Evolutionary conservation across 2,888 invertebrate species (phyloP).

Genomic region (Phengaris alcon): DNA sequence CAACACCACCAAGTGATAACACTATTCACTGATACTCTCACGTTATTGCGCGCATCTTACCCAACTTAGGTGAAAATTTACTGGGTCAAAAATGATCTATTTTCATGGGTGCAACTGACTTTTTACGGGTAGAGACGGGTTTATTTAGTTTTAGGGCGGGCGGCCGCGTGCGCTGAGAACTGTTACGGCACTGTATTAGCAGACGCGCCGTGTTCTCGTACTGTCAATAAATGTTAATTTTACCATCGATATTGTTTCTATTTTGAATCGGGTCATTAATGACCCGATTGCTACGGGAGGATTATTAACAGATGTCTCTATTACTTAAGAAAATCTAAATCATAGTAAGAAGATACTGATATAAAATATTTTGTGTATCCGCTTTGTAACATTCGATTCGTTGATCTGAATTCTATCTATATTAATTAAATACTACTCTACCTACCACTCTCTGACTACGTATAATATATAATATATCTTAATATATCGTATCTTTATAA

Average conservation of each 20-base stretch:
- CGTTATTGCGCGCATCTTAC: background rate
- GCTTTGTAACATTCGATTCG: no score
- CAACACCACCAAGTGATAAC: background rate
- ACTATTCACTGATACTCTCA: background rate
- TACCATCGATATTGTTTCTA: constrained; percentile 25
- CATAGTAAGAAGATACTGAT: background rate
- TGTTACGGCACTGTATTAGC: constrained; percentile 63
- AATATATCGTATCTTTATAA: no score
- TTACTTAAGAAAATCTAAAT: background rate
- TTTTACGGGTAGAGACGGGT: constrained; percentile 27
- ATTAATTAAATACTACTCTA: no score
- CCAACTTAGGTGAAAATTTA: background rate
- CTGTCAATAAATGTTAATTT: constrained; percentile 26
- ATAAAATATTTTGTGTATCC: no score
- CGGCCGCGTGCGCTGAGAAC: constrained; percentile 74
- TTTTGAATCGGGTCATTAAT: constrained; percentile 15
- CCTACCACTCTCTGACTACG: no score
- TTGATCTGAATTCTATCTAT: no score
- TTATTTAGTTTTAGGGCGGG: constrained; percentile 59
- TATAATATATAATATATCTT: no score
- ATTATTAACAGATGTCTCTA: background rate
- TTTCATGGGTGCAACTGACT: background rate
- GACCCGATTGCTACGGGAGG: constrained; percentile 1
- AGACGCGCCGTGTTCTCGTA: constrained; percentile 46
- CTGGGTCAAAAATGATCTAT: background rate